These are phyloP conservation scores for Bombus breviceps DNA, from an alignment of 1,140 invertebrate genomes.

Conservation along the genomic window DNA sequence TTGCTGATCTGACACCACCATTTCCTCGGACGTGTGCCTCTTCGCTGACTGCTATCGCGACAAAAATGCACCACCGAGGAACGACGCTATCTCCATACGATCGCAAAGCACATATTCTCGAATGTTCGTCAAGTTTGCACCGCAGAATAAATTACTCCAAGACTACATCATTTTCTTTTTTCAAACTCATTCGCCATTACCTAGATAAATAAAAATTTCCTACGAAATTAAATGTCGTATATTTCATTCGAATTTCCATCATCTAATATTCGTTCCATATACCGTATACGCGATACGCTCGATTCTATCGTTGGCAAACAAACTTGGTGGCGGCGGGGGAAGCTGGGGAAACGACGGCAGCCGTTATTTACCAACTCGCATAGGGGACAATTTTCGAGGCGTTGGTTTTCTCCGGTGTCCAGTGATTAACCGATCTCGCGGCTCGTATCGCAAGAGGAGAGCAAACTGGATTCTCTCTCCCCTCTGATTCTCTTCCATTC, in stretches of 20 bases:
- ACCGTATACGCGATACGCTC: too few relatives aligned
- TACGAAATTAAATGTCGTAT: not conserved
- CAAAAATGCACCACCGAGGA: too few relatives aligned
- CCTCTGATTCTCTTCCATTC: not conserved
- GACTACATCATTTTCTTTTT: too few relatives aligned
- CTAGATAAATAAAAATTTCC: not conserved
- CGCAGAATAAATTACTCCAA: too few relatives aligned
- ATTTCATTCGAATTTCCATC: not conserved
- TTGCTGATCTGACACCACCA: too few relatives aligned
- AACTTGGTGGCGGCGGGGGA: not conserved
- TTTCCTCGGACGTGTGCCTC: too few relatives aligned
- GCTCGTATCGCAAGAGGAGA: slow-evolving; percentile 16
- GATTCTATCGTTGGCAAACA: not conserved
- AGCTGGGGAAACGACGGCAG: not conserved
- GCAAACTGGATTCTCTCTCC: not conserved
- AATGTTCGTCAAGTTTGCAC: too few relatives aligned
- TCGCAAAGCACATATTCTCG: too few relatives aligned
- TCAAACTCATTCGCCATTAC: not conserved
- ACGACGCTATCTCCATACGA: too few relatives aligned
- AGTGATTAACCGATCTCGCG: slow-evolving; percentile 14
- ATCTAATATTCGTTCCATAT: not conserved
- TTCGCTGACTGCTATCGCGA: too few relatives aligned
- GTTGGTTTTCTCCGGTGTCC: not conserved
- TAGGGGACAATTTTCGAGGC: slow-evolving; percentile 10
- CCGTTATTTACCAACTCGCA: slow-evolving; percentile 20